A percentile compares a stretch with the other conserved stretches of the same genome.
Evolutionary conservation across 1,140 invertebrate genomes (phyloP).

Genomic region (Drosophila gunungcola): DNA sequence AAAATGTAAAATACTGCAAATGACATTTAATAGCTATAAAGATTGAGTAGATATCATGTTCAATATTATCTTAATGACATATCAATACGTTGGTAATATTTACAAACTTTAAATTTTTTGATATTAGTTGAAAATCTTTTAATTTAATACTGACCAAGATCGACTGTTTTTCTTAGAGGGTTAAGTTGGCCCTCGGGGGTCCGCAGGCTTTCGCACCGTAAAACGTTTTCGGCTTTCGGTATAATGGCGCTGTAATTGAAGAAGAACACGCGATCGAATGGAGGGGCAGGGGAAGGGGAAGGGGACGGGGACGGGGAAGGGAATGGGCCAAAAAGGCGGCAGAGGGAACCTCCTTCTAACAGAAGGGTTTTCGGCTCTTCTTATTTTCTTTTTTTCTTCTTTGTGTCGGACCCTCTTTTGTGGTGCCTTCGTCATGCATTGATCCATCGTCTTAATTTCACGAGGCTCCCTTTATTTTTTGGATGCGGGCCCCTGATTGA

Average conservation of each 20-base stretch:
- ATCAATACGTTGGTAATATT: too few relatives aligned
- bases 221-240: slow-evolving; percentile 73
- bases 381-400: neutral
- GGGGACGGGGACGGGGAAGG: neutral
- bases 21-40: too few relatives aligned
- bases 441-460: slow-evolving; percentile 78
- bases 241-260: slow-evolving; percentile 82
- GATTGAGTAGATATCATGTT: too few relatives aligned
- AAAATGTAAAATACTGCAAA: too few relatives aligned
- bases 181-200: slow-evolving; percentile 39
- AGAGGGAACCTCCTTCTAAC: slow-evolving; percentile 51
- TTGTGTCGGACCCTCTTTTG: slow-evolving; percentile 14
- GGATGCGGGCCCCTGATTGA: slow-evolving; percentile 62
- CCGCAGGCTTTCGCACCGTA: slow-evolving; percentile 54
- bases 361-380: slow-evolving; percentile 27
- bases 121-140: too few relatives aligned
- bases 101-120: too few relatives aligned
- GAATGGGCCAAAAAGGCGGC: slow-evolving; percentile 19
- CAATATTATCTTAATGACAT: too few relatives aligned
- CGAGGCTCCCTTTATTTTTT: slow-evolving; percentile 25
- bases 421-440: slow-evolving; percentile 54
- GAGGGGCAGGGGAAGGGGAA: slow-evolving; percentile 8
- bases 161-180: neutral
- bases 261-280: slow-evolving; percentile 74
- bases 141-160: too few relatives aligned